Evolutionary conservation across 2,888 invertebrate genomes (phyloP).

Genomic region (Synergus itoensis): DNA sequence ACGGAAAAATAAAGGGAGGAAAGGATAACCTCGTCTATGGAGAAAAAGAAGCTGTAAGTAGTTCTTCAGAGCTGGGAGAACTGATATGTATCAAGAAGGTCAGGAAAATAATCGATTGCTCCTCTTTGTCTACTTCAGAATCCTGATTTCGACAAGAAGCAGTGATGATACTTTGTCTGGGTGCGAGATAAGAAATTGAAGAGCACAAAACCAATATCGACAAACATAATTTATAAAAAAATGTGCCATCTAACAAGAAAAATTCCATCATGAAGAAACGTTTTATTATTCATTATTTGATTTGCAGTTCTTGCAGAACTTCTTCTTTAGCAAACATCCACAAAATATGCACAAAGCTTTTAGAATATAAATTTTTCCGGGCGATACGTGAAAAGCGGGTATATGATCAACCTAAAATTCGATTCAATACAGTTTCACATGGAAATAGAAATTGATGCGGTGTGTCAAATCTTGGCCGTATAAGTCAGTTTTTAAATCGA

Average conservation of each 20-base stretch:
- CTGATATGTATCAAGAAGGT: slow-evolving; percentile 19
- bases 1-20: neutral
- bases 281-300: neutral
- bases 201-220: neutral
- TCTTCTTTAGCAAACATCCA: neutral
- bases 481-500: neutral
- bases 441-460: neutral
- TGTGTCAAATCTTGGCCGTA: neutral
- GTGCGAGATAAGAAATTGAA: neutral
- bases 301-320: neutral
- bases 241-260: neutral
- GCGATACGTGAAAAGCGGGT: neutral
- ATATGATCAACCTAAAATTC: neutral
- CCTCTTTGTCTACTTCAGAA: slow-evolving; percentile 22
- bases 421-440: neutral
- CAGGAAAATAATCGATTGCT: slow-evolving; percentile 18
- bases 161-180: slow-evolving; percentile 31
- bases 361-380: neutral
- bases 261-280: neutral
- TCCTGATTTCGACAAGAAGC: slow-evolving; percentile 30
- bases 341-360: neutral
- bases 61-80: neutral
- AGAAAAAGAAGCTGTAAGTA: slow-evolving; percentile 1
- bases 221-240: neutral
- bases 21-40: neutral